Conservation (phyloP, 2,797 vertebrate genomes). For the Lagocephalus sceleratus region DNA sequence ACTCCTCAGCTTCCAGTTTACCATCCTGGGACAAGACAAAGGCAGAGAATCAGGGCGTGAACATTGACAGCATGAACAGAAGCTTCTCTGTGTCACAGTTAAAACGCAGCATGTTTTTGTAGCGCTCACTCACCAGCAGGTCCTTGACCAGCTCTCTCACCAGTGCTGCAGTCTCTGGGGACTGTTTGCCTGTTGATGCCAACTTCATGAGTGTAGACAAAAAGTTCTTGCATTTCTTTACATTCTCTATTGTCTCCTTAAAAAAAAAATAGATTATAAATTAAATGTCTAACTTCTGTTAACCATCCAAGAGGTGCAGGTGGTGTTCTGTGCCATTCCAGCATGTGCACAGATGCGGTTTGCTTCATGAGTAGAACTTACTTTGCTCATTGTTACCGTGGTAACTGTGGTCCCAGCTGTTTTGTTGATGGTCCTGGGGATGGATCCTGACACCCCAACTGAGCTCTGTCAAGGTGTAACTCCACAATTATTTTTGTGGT, state of each 20-base stretch:
- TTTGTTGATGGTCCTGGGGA: slow-evolving; percentile 81
- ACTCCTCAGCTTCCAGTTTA: slow-evolving; percentile 95
- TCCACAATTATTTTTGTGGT: background rate
- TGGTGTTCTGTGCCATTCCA: too few species aligned
- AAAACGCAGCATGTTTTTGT: background rate
- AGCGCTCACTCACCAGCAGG: slow-evolving; percentile 84
- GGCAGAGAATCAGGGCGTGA: background rate
- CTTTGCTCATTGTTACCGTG: slow-evolving; percentile 85
- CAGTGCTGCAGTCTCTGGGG: slow-evolving; percentile 89
- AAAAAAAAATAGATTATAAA: slow-evolving; percentile 1
- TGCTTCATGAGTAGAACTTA: slow-evolving; percentile 32
- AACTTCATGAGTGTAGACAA: slow-evolving; percentile 96
- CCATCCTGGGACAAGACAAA: slow-evolving; percentile 80
- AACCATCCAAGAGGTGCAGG: background rate
- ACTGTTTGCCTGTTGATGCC: slow-evolving; percentile 93
- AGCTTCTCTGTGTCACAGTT: background rate
- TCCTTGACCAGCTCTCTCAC: slow-evolving; percentile 94
- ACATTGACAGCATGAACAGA: too few species aligned
- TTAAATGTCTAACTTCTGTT: too few species aligned
- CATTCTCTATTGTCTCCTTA: slow-evolving; percentile 98
- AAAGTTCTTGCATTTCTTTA: slow-evolving; percentile 99
- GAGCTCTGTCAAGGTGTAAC: slow-evolving; percentile 57
- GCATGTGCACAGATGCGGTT: background rate
- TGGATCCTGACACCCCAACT: slow-evolving; percentile 78
- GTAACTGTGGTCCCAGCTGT: slow-evolving; percentile 80